Evolutionary conservation across 2,888 invertebrate species (phyloP).

Genomic region (Melipona beecheii): DNA sequence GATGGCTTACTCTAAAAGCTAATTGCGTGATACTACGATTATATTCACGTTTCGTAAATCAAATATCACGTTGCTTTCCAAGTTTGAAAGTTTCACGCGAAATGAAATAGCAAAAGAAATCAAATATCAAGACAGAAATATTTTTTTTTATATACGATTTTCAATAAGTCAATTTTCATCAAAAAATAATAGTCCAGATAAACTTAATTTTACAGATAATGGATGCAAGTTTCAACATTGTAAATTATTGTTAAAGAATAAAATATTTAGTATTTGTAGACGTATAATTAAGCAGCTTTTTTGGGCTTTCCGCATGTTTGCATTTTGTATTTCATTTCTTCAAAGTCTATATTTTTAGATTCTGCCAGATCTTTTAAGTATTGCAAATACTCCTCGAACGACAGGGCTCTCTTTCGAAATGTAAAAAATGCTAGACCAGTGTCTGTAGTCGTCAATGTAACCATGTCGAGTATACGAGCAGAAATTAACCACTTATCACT

Average conservation of each 20-base stretch:
- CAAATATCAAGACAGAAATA: not conserved
- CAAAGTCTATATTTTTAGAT: slow-evolving; percentile 65
- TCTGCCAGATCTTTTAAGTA: slow-evolving; percentile 72
- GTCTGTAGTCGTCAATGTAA: slow-evolving; percentile 74
- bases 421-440: slow-evolving; percentile 77
- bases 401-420: slow-evolving; percentile 77
- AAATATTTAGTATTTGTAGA: slow-evolving; percentile 30
- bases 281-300: slow-evolving; percentile 19
- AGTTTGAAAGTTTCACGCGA: not conserved
- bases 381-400: slow-evolving; percentile 72
- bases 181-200: not conserved
- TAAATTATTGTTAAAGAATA: slow-evolving; percentile 63
- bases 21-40: slow-evolving; percentile 16
- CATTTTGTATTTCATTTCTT: slow-evolving; percentile 72
- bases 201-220: not conserved
- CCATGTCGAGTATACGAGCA: slow-evolving; percentile 75
- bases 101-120: not conserved
- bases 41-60: slow-evolving; percentile 24
- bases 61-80: not conserved
- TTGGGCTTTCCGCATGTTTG: slow-evolving; percentile 69
- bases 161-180: not conserved
- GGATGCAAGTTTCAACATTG: slow-evolving; percentile 34
- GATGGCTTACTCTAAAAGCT: not conserved
- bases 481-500: slow-evolving; percentile 75
- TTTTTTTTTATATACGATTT: not conserved